Conservation (phyloP, 2,888 invertebrate genomes). For the Eupsilia transversa region DNA sequence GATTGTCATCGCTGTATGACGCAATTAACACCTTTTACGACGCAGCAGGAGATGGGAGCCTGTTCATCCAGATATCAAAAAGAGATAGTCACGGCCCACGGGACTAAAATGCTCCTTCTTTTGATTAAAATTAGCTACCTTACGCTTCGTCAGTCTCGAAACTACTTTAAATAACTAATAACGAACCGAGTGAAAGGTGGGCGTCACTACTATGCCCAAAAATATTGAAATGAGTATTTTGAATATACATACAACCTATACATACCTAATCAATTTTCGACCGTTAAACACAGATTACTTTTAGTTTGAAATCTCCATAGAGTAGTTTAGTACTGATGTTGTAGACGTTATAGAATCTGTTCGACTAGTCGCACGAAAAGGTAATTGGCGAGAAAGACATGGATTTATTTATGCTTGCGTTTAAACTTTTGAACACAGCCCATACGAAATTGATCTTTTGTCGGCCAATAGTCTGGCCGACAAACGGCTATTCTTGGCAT, state of each 20-base stretch:
- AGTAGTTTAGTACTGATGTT: too few relatives aligned
- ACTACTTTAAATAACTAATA: neutral
- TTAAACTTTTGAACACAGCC: neutral
- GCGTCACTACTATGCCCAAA: conserved; percentile 8
- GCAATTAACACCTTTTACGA: conserved; percentile 40
- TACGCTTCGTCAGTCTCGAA: neutral
- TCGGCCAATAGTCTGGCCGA: neutral
- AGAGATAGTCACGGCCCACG: conserved; percentile 12
- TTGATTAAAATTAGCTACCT: conserved; percentile 2
- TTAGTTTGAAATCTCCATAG: neutral
- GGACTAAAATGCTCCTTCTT: neutral
- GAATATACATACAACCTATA: neutral
- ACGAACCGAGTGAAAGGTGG: conserved; percentile 31
- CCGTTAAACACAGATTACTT: conserved; percentile 23
- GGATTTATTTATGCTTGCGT: neutral
- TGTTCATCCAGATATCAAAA: conserved; percentile 18
- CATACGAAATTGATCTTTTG: neutral
- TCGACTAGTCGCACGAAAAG: too few relatives aligned
- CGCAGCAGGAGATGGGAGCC: conserved; percentile 6
- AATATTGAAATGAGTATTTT: conserved; percentile 15
- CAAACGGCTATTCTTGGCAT: neutral
- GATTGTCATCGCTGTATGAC: conserved; percentile 41
- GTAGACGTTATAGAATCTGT: too few relatives aligned
- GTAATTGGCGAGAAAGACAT: too few relatives aligned
- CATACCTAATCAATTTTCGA: conserved; percentile 7